Conservation (phyloP, 2,888 invertebrate species). For the Chalcosyrphus nemorum region DNA sequence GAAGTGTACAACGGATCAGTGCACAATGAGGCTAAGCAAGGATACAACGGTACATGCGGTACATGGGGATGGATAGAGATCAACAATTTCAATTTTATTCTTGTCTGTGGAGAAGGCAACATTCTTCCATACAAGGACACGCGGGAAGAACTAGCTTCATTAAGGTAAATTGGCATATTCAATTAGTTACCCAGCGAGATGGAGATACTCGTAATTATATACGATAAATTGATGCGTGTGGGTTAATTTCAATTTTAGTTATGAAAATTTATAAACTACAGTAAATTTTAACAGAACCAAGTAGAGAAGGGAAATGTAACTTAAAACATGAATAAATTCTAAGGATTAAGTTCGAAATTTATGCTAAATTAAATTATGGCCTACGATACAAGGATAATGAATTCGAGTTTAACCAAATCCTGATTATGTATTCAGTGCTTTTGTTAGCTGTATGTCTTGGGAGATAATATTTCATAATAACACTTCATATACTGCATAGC, state of each 20-base stretch:
- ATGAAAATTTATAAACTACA: not conserved
- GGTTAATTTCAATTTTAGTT: not conserved
- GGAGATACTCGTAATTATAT: not conserved
- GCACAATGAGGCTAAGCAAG: constrained; percentile 7
- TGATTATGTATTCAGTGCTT: no score
- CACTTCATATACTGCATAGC: no score
- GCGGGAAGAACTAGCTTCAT: constrained; percentile 7
- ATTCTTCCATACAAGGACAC: not conserved
- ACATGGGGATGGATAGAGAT: constrained; percentile 13
- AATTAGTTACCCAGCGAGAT: not conserved
- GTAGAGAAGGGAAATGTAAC: no score
- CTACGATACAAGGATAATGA: no score
- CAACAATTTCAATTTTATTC: constrained; percentile 34
- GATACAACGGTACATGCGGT: no score
- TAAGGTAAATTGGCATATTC: constrained; percentile 10
- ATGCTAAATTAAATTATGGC: no score
- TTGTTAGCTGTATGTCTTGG: no score
- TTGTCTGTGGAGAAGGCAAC: not conserved
- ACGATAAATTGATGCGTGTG: not conserved
- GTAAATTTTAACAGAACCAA: no score
- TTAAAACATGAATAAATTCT: not conserved
- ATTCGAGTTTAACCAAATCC: no score
- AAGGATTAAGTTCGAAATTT: not conserved
- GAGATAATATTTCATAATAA: no score
- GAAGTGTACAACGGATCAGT: constrained; percentile 31